These are phyloP conservation scores for Cephalopterus ornatus DNA, from an alignment of 2,113 vertebrate species.

Conservation along the genomic window DNA sequence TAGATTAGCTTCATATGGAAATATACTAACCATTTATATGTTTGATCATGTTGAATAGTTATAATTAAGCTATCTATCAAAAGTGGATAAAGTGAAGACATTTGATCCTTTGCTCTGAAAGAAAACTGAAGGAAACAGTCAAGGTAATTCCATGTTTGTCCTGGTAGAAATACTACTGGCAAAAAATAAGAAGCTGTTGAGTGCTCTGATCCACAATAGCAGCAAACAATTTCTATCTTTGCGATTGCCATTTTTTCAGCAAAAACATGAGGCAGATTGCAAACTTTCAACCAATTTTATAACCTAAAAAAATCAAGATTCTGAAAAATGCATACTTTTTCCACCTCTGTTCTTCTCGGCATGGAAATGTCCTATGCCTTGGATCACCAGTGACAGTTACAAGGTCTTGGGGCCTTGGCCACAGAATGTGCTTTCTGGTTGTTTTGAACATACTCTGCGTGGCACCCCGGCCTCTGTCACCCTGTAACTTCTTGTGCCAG, in stretches of 20 bases:
- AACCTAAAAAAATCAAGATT: background rate
- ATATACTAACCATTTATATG: background rate
- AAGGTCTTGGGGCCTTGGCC: background rate
- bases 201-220: background rate
- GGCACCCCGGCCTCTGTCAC: background rate
- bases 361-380: background rate
- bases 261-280: background rate
- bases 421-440: background rate
- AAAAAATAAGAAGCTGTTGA: background rate
- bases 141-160: background rate
- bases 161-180: background rate
- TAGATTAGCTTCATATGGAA: background rate
- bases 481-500: background rate
- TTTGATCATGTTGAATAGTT: background rate
- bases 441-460: background rate
- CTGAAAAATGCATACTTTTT: background rate
- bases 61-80: background rate
- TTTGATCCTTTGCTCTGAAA: background rate
- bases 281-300: background rate
- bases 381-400: background rate
- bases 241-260: background rate
- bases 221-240: background rate
- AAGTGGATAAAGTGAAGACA: background rate
- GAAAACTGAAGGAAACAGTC: background rate
- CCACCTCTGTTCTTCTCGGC: background rate